Base-by-base conservation (phyloP, 2,113 vertebrate genomes). In the Eubucco bourcierii region DNA sequence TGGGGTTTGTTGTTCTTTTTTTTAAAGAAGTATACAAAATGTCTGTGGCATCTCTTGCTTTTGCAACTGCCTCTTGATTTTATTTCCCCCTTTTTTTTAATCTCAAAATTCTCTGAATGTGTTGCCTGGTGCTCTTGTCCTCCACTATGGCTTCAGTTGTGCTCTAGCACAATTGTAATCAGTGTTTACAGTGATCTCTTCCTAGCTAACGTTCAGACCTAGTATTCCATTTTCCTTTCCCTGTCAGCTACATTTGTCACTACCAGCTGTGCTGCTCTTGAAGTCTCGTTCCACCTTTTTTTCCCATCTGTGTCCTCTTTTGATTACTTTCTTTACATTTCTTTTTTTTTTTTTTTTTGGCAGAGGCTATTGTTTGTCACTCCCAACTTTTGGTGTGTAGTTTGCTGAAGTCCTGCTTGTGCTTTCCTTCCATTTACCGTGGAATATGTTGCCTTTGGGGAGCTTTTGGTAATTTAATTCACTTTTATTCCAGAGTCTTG, bases 31-130 rank as follows among this genome's bases (percentile, higher is more conserved):
- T 10, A 12, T 61, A 72, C 44, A 72, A 19, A 88, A 37, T 37
- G 18, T 29, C 27, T 44, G 20, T 71, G 68, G 33, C 65, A 33
- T 80, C 24, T 91, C 46, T 84, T 83, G 68, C 41, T 28, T 95
- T 88, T 95, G 59, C 64, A 67, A 8, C 72, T 90, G 34, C 56
- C 10, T 82, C 75, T 89, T 93, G 65, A 87, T 95, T 94, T 91
- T 59, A 34, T 90, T 91, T 87, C 50, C 47, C 21, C 7, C 7
- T 41, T 90, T 90, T 68, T 46, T 94, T 81, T 80, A 6, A 53
- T 84, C 41, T 93, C 56, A 8, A 0, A 66, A 71, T 60, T 71
- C 56, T 76, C 72, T 67, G 64, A 89, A n/a, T 71, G 18, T 9
- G 1, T 87, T 90, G 24, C 91, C 60, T 55, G 61, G 33, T 15